A percentile compares a stretch with the other conserved stretches of the same genome.
phyloP scores from a whole-genome alignment of 2,888 invertebrate genomes.

The Ceratothoa steindachneri region DNA sequence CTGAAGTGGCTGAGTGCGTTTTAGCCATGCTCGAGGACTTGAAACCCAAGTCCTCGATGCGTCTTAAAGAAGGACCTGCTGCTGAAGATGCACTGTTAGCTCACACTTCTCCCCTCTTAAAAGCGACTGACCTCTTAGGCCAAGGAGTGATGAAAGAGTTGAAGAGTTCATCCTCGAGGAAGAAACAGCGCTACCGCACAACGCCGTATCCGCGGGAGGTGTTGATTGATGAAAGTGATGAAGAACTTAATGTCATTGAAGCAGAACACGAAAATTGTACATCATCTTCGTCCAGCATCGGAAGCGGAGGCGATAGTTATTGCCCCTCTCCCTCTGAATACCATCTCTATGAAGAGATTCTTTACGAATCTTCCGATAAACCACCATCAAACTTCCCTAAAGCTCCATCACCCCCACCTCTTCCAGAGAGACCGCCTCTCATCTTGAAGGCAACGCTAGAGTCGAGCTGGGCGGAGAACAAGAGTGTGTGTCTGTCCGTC shows the following conservation, averaged over 20 bases:
- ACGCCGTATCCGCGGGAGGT: not conserved
- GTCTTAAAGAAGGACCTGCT: too few relatives aligned
- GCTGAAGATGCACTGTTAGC: too few relatives aligned
- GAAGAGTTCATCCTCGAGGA: not conserved
- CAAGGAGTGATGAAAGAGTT: not conserved
- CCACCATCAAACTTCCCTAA: slow-evolving; percentile 29
- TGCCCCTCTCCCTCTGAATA: slow-evolving; percentile 20
- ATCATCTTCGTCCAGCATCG: not conserved
- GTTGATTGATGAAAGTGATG: not conserved
- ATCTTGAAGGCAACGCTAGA: not conserved
- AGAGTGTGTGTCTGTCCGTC: too few relatives aligned
- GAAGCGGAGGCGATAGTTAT: not conserved
- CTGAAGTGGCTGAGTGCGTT: not conserved
- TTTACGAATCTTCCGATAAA: slow-evolving; percentile 27
- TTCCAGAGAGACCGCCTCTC: not conserved
- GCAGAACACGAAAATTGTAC: too few relatives aligned
- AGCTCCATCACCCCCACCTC: not conserved
- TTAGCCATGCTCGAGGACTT: not conserved
- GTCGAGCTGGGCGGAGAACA: not conserved
- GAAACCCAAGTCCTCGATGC: not conserved
- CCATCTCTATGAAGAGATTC: slow-evolving; percentile 38
- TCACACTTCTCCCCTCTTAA: not conserved
- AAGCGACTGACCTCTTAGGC: not conserved
- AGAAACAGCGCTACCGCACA: not conserved
- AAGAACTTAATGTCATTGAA: too few relatives aligned